phyloP scores from a whole-genome alignment of 2,888 invertebrate species.

The Trimorus sp. region DNA sequence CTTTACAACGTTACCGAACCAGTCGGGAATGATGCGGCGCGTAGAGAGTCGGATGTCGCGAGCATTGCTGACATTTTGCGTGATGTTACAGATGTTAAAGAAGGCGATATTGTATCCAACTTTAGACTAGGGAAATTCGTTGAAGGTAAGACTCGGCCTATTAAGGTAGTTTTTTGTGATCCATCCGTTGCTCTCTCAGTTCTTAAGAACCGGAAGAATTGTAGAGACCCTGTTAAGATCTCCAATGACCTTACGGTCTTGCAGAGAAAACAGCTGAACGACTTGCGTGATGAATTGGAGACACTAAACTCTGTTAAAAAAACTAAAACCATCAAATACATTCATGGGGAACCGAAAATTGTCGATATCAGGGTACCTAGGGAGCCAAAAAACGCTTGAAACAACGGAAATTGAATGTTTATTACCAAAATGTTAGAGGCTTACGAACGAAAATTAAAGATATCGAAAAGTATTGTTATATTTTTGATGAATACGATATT shows the following conservation, averaged over 20 bases:
- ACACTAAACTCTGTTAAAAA: background rate
- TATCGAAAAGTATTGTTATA: slow-evolving; percentile 2
- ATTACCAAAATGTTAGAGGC: slow-evolving; percentile 32
- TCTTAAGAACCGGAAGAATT: background rate
- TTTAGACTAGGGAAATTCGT: background rate
- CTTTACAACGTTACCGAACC: background rate
- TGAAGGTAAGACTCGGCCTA: background rate
- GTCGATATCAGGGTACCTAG: background rate
- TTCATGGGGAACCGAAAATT: background rate
- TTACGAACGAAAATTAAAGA: background rate
- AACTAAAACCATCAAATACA: background rate
- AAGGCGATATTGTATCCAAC: background rate
- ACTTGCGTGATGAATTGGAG: background rate
- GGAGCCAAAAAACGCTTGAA: background rate
- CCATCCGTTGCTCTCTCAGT: background rate
- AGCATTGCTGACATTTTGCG: too few species aligned
- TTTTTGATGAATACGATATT: slow-evolving; percentile 13
- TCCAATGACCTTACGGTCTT: background rate
- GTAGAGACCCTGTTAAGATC: background rate
- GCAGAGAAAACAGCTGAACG: background rate
- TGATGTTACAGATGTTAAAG: background rate
- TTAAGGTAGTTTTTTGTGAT: background rate
- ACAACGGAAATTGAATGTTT: background rate
- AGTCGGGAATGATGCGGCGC: background rate
- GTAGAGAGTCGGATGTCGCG: too few species aligned